Base-by-base conservation (phyloP, 2,888 invertebrate genomes). In the Acleris emargana region DNA sequence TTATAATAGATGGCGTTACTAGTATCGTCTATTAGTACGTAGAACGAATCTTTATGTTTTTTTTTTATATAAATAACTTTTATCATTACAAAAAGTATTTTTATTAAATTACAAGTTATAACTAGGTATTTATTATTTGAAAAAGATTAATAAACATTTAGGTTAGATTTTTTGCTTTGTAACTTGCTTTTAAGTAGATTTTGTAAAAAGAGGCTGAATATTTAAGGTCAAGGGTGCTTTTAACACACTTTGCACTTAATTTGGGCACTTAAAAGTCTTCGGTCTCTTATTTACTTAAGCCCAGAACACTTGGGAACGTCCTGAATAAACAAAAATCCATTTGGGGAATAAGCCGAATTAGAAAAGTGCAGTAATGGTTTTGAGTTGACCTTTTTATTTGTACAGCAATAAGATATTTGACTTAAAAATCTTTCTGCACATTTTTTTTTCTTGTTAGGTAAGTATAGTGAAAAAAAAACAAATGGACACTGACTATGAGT, bases 261-360 rank as follows among this genome's bases (percentile, higher is more conserved):
- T 66, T 52, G 22, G 61, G 60, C 52, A 60, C 57, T 66, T 66
- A 61, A 66, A 64, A 64, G 50, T 60, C 60, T 61, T 57, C 55
- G 38, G 55, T 20, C 59, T 72, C 71, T 70, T 75, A 74, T 81
- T 81, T 79, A 75, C 79, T 73, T 76, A 74, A 75, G 71, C 70
- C 75, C 71, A 72, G 73, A 79, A 76, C 72, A 75, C 73, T 72
- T 69, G 58, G 62, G 68, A 60, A 69, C 72, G 77, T 72, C 73
- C 73, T 77, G 73, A 76, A 77, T 82, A 83, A 86, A 86, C 76
- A 84, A 72, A 81, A 81, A 74, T 74, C 82, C 80, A 83, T 84
- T 78, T 76, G 70, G 76, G 73, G 80, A 76, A 76, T 78, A 80
- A 85, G 82, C 80, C 77, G 80, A 82, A 84, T 83, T 83, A 73